Percentiles rank a stretch among this genome's conserved stretches.
These are phyloP conservation scores for Tortrix viridana DNA, from an alignment of 2,888 invertebrate species.

Conservation along the genomic window DNA sequence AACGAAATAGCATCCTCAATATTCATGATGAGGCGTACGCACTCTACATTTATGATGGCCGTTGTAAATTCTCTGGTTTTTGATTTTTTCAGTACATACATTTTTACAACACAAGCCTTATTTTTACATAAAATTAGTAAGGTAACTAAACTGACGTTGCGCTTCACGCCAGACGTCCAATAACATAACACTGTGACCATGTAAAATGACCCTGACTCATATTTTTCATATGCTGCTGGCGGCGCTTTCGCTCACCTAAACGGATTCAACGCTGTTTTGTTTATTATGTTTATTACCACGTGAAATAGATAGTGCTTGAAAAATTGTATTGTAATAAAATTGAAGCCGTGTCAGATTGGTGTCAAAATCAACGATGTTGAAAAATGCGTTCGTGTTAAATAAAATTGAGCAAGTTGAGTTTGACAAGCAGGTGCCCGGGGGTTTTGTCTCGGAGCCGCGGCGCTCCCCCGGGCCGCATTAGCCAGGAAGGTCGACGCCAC, in stretches of 20 bases:
- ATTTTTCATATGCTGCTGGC: no score
- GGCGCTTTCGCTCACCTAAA: no score
- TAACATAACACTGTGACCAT: no score
- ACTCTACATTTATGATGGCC: slow-evolving; percentile 58
- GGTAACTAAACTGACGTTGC: no score
- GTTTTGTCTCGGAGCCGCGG: slow-evolving; percentile 71
- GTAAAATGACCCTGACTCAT: no score
- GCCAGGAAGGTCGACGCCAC: slow-evolving; percentile 73
- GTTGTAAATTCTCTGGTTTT: slow-evolving; percentile 64
- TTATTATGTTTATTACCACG: no score
- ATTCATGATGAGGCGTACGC: slow-evolving; percentile 70
- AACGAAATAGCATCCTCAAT: slow-evolving; percentile 78
- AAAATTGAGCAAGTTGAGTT: slow-evolving; percentile 65
- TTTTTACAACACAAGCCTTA: slow-evolving; percentile 6
- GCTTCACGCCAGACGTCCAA: no score
- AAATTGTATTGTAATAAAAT: not conserved
- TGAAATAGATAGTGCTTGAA: not conserved
- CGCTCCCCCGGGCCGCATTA: slow-evolving; percentile 78
- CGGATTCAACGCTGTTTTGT: not conserved
- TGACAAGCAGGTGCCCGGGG: slow-evolving; percentile 66
- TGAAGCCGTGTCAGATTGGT: not conserved
- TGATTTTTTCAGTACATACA: slow-evolving; percentile 19
- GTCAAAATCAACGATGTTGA: slow-evolving; percentile 55
- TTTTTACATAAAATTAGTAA: no score
- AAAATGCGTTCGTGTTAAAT: slow-evolving; percentile 62